Evolutionary conservation across 2,797 vertebrate species (phyloP), one percentile per base, ranked within the genome.

Genomic region (Heterohyrax brucei): DNA sequence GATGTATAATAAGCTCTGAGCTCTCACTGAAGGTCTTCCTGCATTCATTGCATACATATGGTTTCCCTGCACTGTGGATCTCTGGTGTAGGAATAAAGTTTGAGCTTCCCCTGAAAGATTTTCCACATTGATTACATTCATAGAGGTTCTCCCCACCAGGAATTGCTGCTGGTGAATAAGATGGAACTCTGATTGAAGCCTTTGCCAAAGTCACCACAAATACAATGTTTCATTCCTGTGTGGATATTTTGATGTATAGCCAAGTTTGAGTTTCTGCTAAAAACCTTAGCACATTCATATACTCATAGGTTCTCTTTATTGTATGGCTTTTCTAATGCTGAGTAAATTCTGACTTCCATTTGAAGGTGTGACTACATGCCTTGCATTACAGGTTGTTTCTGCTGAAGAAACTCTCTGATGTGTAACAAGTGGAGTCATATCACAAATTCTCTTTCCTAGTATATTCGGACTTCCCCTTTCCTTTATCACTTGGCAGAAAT

Each of bases 61-160:
- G 95, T 19, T 98, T 98, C 89, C 98, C 98, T 64, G 98, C 95
- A 93, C 98, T 98, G 91, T 98, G 98, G 46, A 88, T 50, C 46
- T 66, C 46, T 18, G 59, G 48, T 85, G 81, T 2, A 22, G 22
- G 2, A 66, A 66, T 64, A 62, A 77, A 59, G 9, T 77, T 53
- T 76, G 72, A 76, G 24, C 46, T 84, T 19, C 59, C 24, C 16
- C 73, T 77, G 73, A 88, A 88, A 39, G 56, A 26, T 53, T 77
- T 77, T 48, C 86, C 28, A 62, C 73, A 88, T 24, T 88, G 24
- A n/a, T 12, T 21, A 77, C 48, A 85, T 44, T 85, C 28, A 18
- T 77, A 85, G 56, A 48, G 26, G 30, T 64, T 85, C 33, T 91
- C 50, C 50, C 50, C 89, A 3, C 2, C 73, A 61, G 73, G 68